A percentile compares a stretch with the other conserved stretches of the same genome.
Evolutionary conservation across 2,113 vertebrate genomes (phyloP).

Genomic region (Lophochroa leadbeateri): DNA sequence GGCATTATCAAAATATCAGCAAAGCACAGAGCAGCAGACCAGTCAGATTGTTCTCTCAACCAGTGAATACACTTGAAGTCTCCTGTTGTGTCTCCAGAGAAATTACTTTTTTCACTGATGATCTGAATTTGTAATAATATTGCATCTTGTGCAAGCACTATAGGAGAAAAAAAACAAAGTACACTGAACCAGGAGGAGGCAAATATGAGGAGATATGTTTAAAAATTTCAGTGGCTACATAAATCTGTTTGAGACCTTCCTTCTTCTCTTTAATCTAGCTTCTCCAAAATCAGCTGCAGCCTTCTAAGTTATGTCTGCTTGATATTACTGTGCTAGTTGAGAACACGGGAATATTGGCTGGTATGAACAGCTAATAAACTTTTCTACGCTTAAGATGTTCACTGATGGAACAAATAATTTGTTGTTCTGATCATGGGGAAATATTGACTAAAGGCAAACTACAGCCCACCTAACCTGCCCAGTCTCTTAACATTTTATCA

Average conservation of each 20-base stretch:
- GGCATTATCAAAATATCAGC: not conserved
- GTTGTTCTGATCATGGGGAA: not conserved
- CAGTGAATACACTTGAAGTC: not conserved
- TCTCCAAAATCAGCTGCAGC: not conserved
- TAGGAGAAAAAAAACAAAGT: not conserved
- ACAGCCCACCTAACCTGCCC: not conserved
- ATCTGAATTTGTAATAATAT: not conserved
- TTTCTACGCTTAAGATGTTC: not conserved
- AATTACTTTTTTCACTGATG: not conserved
- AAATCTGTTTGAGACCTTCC: not conserved
- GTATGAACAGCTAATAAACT: not conserved
- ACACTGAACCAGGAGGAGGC: not conserved
- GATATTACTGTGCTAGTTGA: not conserved
- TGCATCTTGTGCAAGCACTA: not conserved
- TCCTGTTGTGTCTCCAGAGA: not conserved
- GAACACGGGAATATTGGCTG: not conserved
- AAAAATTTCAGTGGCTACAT: not conserved
- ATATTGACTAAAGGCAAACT: not conserved
- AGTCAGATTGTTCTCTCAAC: not conserved
- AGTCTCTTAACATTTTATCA: not conserved
- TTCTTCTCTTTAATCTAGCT: not conserved
- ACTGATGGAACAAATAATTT: not conserved
- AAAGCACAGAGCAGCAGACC: not conserved
- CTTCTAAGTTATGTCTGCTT: not conserved
- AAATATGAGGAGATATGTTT: not conserved